Conservation (phyloP, 2,888 invertebrate genomes). For the Cantharis rustica region DNA sequence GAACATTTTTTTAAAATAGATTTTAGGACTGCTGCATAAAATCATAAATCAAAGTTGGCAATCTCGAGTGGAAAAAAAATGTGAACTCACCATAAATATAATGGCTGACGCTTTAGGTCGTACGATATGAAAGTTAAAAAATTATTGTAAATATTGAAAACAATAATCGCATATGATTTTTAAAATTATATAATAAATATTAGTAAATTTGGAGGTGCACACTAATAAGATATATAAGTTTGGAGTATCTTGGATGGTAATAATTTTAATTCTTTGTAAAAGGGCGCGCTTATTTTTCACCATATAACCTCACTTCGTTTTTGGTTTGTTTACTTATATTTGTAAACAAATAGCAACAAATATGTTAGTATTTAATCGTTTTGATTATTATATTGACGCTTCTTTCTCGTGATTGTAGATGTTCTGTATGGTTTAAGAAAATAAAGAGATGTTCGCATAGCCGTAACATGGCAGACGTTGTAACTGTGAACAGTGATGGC, state of each 20-base stretch:
- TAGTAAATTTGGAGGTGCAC: not conserved
- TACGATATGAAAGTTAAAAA: not conserved
- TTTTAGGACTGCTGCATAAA: not conserved
- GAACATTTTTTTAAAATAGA: not conserved
- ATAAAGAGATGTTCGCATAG: constrained; percentile 31
- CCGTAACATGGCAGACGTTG: constrained; percentile 52
- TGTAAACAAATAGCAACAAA: not conserved
- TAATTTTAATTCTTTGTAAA: constrained; percentile 18
- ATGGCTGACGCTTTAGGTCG: constrained; percentile 1
- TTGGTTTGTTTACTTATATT: constrained; percentile 13
- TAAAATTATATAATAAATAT: not conserved
- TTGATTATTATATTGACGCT: not conserved
- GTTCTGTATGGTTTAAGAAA: constrained; percentile 4
- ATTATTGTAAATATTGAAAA: not conserved
- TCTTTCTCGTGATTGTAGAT: not conserved
- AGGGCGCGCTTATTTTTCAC: constrained; percentile 22
- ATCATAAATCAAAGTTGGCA: not conserved
- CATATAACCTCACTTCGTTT: constrained; percentile 24
- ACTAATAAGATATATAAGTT: not conserved
- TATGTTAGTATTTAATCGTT: not conserved
- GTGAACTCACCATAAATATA: not conserved
- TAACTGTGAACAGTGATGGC: constrained; percentile 49
- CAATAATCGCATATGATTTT: not conserved
- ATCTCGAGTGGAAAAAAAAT: not conserved
- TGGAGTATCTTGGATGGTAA: constrained; percentile 18